These are phyloP conservation scores for Cosmia pyralina DNA, from an alignment of 2,888 invertebrate species.

Conservation along the genomic window DNA sequence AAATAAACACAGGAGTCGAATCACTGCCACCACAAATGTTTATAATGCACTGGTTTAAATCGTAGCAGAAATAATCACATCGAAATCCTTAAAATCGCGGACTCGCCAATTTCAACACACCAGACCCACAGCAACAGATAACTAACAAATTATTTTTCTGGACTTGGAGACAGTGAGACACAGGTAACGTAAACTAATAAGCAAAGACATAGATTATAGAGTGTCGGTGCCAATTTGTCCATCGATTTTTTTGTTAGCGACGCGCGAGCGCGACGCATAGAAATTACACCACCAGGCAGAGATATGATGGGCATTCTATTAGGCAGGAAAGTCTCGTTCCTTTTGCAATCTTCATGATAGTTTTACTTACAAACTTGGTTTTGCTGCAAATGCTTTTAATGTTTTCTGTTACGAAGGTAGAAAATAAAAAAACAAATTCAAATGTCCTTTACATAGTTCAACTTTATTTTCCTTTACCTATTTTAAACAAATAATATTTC, in stretches of 20 bases:
- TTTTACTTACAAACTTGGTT: not conserved
- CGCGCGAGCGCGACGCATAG: no score
- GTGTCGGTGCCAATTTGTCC: not conserved
- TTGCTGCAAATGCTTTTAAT: not conserved
- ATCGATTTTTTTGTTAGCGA: constrained; percentile 21
- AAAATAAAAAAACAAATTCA: not conserved
- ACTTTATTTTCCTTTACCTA: constrained; percentile 36
- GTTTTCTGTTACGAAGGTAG: not conserved
- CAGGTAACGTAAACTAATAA: not conserved
- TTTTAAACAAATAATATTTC: constrained; percentile 27
- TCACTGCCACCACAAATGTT: constrained; percentile 42
- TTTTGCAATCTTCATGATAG: not conserved
- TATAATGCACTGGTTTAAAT: constrained; percentile 34
- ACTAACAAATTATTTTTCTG: not conserved
- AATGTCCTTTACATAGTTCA: constrained; percentile 1
- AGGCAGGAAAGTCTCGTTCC: not conserved
- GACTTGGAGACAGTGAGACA: not conserved
- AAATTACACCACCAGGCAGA: no score
- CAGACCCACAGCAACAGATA: constrained; percentile 16
- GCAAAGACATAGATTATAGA: constrained; percentile 21
- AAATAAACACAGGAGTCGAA: constrained; percentile 33
- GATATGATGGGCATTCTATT: not conserved
- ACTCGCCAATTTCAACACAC: constrained; percentile 41
- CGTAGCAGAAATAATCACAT: constrained; percentile 64
- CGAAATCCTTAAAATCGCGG: constrained; percentile 72